Conservation (phyloP, 2,797 vertebrate genomes). For the Falco novaeseelandiae region DNA sequence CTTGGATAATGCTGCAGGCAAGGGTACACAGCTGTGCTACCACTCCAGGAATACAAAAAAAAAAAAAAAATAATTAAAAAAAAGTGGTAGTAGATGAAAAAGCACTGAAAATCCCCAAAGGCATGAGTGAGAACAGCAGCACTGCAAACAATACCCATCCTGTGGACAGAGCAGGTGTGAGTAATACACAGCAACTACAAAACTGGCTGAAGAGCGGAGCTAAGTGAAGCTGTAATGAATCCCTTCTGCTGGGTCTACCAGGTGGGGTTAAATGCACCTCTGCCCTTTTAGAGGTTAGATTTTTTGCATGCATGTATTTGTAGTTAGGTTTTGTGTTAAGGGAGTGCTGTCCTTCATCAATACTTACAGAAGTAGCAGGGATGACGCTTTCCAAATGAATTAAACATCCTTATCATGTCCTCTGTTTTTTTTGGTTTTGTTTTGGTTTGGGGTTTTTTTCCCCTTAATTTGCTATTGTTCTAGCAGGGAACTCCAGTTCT, state of each 20-base stretch:
- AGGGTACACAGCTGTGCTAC: background rate
- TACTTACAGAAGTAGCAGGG: background rate
- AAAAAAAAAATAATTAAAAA: too few species aligned
- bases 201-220: background rate
- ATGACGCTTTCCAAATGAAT: background rate
- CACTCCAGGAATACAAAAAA: background rate
- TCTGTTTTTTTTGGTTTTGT: background rate
- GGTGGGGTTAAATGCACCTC: background rate
- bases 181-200: background rate
- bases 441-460: too few species aligned
- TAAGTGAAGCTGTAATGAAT: background rate
- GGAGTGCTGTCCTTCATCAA: background rate
- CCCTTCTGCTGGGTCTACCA: background rate
- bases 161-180: background rate
- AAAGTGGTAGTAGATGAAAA: too few species aligned
- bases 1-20: background rate
- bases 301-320: background rate
- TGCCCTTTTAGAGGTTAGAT: background rate
- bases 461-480: background rate
- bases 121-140: background rate
- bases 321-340: background rate
- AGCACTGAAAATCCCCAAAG: background rate
- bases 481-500: background rate
- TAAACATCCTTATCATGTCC: background rate
- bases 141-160: background rate